A percentile compares a stretch with the other conserved stretches of the same genome.
Conservation (phyloP, 1,140 invertebrate species). For the Drosophila sp. region DNA sequence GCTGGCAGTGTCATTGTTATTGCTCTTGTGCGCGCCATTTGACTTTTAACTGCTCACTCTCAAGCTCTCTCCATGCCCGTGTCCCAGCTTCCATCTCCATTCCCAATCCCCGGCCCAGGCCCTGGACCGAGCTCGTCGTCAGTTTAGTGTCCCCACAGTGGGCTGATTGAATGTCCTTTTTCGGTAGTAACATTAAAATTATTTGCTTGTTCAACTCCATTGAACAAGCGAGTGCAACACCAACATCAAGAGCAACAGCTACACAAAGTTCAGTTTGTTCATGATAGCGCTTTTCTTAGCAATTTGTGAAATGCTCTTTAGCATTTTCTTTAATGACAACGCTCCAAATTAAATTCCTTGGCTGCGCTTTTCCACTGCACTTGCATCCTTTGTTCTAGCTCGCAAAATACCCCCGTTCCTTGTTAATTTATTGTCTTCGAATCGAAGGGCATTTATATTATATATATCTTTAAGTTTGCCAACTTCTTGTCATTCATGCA, state of each 20-base stretch:
- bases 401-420: neutral
- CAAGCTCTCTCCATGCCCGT: conserved; percentile 12
- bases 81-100: neutral
- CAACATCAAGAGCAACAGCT: neutral
- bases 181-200: conserved; percentile 44
- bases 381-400: conserved; percentile 9
- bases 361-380: conserved; percentile 42
- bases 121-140: neutral
- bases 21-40: conserved; percentile 55
- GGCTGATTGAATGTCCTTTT: conserved; percentile 73
- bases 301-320: conserved; percentile 6
- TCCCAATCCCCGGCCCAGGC: too few species aligned
- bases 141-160: conserved; percentile 7
- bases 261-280: conserved; percentile 20
- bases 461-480: conserved; percentile 70
- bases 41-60: conserved; percentile 65
- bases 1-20: conserved; percentile 47
- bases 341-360: conserved; percentile 61
- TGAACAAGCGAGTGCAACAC: conserved; percentile 58
- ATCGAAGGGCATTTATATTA: conserved; percentile 61
- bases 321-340: conserved; percentile 53
- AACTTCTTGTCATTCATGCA: conserved; percentile 72
- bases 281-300: conserved; percentile 17
- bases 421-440: conserved; percentile 69
- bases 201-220: conserved; percentile 69